Conservation (phyloP, 2,113 vertebrate species). For the Cyprinodon variegatus region DNA sequence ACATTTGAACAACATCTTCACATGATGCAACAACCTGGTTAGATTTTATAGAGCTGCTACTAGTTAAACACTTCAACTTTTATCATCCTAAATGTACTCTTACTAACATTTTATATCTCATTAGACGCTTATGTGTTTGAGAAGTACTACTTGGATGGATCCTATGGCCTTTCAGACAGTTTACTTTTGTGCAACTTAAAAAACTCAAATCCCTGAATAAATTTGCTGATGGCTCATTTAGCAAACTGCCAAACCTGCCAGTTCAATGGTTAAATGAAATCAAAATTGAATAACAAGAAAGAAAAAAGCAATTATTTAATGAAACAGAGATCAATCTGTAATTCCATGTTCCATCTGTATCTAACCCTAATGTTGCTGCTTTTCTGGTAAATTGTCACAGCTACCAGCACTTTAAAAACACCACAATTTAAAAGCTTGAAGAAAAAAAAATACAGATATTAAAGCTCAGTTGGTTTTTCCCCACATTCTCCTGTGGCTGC, state of each 20-base stretch:
- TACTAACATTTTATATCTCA: conserved; percentile 4
- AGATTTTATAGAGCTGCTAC: background rate
- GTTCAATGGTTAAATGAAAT: background rate
- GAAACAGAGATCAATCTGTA: background rate
- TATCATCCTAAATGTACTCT: background rate
- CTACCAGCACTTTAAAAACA: background rate
- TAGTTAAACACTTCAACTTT: background rate
- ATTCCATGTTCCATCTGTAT: background rate
- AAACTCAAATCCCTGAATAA: background rate
- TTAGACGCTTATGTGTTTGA: background rate
- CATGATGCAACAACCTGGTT: no score
- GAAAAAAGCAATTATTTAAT: background rate
- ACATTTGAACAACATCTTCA: no score
- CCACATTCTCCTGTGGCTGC: conserved; percentile 12
- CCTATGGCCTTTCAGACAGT: background rate
- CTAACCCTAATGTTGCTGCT: conserved; percentile 15
- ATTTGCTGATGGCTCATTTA: background rate
- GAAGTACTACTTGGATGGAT: background rate
- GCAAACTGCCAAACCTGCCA: background rate
- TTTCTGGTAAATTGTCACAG: conserved; percentile 27
- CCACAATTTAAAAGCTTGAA: conserved; percentile 15
- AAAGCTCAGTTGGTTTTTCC: conserved; percentile 13
- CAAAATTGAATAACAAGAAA: background rate
- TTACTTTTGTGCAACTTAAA: background rate
- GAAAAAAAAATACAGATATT: conserved; percentile 35